Conservation (phyloP, 2,113 vertebrate species). For the Cardinalis cardinalis region DNA sequence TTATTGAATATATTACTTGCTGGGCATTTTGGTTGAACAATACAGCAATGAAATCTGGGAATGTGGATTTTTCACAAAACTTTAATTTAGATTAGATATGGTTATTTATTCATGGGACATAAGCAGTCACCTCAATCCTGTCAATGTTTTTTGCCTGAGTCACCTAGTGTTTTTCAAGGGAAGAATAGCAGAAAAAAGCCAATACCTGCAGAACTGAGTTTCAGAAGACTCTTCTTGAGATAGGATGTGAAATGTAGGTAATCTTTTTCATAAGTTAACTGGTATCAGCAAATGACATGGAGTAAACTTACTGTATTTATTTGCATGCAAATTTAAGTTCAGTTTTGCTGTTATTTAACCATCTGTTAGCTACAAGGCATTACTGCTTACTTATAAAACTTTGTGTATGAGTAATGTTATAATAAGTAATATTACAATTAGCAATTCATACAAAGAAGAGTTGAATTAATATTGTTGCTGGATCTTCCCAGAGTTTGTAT, state of each 20-base stretch:
- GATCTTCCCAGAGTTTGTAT: background rate
- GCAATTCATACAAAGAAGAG: background rate
- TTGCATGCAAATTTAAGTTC: background rate
- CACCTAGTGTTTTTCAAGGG: background rate
- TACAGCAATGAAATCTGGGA: background rate
- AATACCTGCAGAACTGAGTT: background rate
- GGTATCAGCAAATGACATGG: background rate
- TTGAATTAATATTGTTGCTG: background rate
- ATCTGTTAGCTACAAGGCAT: background rate
- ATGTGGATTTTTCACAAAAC: background rate
- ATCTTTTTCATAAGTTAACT: background rate
- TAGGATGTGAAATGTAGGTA: background rate
- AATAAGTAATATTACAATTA: background rate
- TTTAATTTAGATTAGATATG: background rate
- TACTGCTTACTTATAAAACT: background rate
- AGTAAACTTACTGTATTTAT: background rate
- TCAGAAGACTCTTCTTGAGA: background rate
- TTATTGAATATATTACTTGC: background rate
- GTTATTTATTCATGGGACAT: background rate
- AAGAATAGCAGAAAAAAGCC: background rate
- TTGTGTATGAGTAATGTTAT: background rate
- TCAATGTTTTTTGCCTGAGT: background rate
- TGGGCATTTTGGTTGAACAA: background rate
- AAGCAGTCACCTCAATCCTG: background rate
- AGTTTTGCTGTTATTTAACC: background rate